Conservation (phyloP, 2,113 vertebrate genomes). For the Polypterus bichir region DNA sequence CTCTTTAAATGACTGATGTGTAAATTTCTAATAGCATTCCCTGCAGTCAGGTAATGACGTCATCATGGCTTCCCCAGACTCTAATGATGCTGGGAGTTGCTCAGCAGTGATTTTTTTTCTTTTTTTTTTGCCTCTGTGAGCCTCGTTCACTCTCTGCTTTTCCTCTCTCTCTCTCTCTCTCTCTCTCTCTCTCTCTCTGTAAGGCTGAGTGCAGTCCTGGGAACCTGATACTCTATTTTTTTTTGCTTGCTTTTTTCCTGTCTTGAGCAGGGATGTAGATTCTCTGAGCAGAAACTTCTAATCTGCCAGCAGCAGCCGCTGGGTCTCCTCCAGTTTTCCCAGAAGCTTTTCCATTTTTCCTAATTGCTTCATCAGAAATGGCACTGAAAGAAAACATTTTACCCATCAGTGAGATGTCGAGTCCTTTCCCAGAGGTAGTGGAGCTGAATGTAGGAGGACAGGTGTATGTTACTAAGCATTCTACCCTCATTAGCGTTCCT, state of each 20-base stretch:
- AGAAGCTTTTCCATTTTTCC: conserved; percentile 2
- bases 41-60: conserved; percentile 31
- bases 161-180: conserved; percentile 17
- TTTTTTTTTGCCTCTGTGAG: conserved; percentile 9
- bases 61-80: conserved; percentile 36
- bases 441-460: conserved; percentile 80
- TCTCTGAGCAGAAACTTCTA: conserved; percentile 3
- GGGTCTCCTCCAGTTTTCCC: conserved; percentile 11
- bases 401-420: conserved; percentile 72
- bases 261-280: background rate
- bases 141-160: conserved; percentile 10
- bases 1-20: conserved; percentile 43
- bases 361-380: conserved; percentile 35
- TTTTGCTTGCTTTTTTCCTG: background rate
- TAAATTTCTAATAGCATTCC: conserved; percentile 23
- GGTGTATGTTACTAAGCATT: conserved; percentile 75
- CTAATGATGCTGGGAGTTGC: conserved; percentile 27
- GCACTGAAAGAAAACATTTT: conserved; percentile 73
- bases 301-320: conserved; percentile 10
- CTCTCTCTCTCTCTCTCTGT: conserved; percentile 12
- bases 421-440: conserved; percentile 70
- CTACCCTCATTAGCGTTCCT: conserved; percentile 69
- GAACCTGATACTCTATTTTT: conserved; percentile 14
- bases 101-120: conserved; percentile 18
- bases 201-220: conserved; percentile 19